Percentiles rank a stretch among this genome's conserved stretches.
Conservation (phyloP, 2,888 invertebrate species). For the Drosophila differens region DNA sequence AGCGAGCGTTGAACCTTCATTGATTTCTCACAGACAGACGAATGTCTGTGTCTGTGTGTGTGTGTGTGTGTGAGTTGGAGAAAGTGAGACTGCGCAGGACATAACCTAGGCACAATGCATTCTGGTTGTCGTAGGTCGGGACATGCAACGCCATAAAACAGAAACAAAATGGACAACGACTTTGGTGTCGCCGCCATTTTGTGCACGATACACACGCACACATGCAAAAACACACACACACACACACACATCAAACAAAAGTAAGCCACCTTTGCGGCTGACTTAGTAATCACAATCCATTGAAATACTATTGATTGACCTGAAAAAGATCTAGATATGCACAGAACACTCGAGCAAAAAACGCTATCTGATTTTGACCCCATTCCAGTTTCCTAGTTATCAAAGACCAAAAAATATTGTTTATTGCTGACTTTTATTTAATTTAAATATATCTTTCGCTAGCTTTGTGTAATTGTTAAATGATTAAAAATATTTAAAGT, state of each 20-base stretch:
- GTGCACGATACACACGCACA: slow-evolving; percentile 30
- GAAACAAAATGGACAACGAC: slow-evolving; percentile 66
- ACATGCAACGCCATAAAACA: slow-evolving; percentile 42
- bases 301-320: slow-evolving; percentile 82
- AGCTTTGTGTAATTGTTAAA: neutral
- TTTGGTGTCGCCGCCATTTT: slow-evolving; percentile 52
- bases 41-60: slow-evolving; percentile 20
- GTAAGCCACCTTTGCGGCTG: slow-evolving; percentile 30
- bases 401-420: neutral
- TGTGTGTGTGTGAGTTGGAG: slow-evolving; percentile 26
- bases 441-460: neutral
- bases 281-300: slow-evolving; percentile 65
- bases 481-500: neutral
- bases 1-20: slow-evolving; percentile 73
- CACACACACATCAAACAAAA: slow-evolving; percentile 3
- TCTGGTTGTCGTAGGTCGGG: slow-evolving; percentile 72
- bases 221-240: slow-evolving; percentile 9
- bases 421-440: neutral
- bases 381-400: slow-evolving; percentile 2
- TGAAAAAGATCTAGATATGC: slow-evolving; percentile 65
- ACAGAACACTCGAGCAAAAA: slow-evolving; percentile 16
- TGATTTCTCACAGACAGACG: slow-evolving; percentile 55
- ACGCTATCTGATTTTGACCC: slow-evolving; percentile 17
- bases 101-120: slow-evolving; percentile 57
- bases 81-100: slow-evolving; percentile 74